Conservation (phyloP, 2,888 invertebrate genomes). For the Diogma glabrata region DNA sequence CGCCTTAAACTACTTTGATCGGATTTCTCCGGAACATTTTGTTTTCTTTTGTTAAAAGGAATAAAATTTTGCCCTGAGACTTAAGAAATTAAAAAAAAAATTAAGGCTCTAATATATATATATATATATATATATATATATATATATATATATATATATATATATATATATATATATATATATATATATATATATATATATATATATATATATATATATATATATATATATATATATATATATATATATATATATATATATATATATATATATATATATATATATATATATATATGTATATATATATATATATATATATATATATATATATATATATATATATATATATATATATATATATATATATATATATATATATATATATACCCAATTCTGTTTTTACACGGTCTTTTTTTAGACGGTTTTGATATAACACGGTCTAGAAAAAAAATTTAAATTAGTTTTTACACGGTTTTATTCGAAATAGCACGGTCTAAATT, state of each 20-base stretch:
- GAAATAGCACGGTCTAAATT: too few relatives aligned
- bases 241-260: neutral
- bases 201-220: conserved; percentile 5
- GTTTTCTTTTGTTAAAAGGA: too few relatives aligned
- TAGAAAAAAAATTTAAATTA: too few relatives aligned
- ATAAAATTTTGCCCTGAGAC: too few relatives aligned
- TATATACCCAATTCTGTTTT: neutral
- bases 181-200: conserved; percentile 4
- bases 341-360: neutral
- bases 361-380: neutral
- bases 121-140: conserved; percentile 6
- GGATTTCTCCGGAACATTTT: too few relatives aligned
- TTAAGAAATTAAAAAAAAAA: too few relatives aligned
- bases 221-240: conserved; percentile 2
- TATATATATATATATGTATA: neutral
- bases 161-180: conserved; percentile 6
- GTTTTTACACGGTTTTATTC: too few relatives aligned
- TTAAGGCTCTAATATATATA: too few relatives aligned
- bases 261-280: neutral
- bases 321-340: conserved; percentile 3
- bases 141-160: conserved; percentile 7
- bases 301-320: neutral
- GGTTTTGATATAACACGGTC: too few relatives aligned
- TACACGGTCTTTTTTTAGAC: too few relatives aligned
- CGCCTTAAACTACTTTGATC: too few relatives aligned